A percentile compares a stretch with the other conserved stretches of the same genome.
These are phyloP conservation scores for Arrhamphus sclerolepis DNA, from an alignment of 2,797 vertebrate species.

Conservation along the genomic window DNA sequence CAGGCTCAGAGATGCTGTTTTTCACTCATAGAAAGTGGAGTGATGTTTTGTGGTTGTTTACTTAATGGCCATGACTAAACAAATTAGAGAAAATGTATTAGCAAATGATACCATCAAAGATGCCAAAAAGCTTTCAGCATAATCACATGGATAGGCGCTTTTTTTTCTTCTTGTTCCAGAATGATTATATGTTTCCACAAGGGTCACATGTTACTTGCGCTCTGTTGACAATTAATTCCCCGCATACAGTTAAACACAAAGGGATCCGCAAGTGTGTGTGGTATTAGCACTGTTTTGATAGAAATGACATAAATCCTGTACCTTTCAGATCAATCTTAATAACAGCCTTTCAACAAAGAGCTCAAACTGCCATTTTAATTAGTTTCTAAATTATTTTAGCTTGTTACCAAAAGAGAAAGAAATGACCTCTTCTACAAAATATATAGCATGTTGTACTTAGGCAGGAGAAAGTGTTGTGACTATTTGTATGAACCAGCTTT, in stretches of 20 bases:
- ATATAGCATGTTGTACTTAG: neutral
- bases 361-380: slow-evolving; percentile 16
- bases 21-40: slow-evolving; percentile 30
- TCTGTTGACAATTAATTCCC: slow-evolving; percentile 25
- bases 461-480: slow-evolving; percentile 4
- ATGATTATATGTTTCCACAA: slow-evolving; percentile 9
- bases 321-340: slow-evolving; percentile 28
- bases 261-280: slow-evolving; percentile 10
- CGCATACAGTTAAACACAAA: slow-evolving; percentile 24
- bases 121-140: slow-evolving; percentile 24
- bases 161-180: slow-evolving; percentile 31
- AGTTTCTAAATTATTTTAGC: slow-evolving; percentile 20
- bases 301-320: neutral
- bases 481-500: slow-evolving; percentile 19
- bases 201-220: slow-evolving; percentile 28
- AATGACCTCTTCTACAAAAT: slow-evolving; percentile 11
- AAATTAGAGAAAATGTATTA: slow-evolving; percentile 1
- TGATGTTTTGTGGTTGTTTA: slow-evolving; percentile 48
- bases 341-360: slow-evolving; percentile 12
- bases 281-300: slow-evolving; percentile 17
- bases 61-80: slow-evolving; percentile 34
- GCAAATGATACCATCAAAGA: slow-evolving; percentile 16
- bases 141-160: neutral
- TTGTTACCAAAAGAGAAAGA: slow-evolving; percentile 34
- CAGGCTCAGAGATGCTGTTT: slow-evolving; percentile 22